Conservation (phyloP, 2,888 invertebrate species). For the Cephus spinipes region DNA sequence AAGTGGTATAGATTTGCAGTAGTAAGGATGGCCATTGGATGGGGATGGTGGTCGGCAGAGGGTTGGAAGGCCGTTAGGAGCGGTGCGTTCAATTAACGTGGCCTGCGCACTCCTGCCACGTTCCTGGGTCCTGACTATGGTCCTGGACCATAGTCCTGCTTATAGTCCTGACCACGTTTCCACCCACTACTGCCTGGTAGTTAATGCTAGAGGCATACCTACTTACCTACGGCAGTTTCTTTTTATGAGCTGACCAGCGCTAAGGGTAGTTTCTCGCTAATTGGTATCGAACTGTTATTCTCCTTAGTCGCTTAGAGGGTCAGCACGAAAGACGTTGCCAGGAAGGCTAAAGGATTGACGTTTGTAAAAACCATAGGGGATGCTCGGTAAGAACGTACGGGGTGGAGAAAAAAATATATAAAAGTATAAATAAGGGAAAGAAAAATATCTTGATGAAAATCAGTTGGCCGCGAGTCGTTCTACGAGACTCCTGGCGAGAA, state of each 20-base stretch:
- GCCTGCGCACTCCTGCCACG: conserved; percentile 46
- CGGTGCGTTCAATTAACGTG: conserved; percentile 66
- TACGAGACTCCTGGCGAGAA: conserved; percentile 1
- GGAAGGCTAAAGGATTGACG: conserved; percentile 23
- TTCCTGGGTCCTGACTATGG: conserved; percentile 16
- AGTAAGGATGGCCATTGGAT: conserved; percentile 37
- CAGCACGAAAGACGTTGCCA: conserved; percentile 24
- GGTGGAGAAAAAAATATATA: background rate
- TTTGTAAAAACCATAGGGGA: conserved; percentile 2
- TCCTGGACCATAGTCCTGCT: too few species aligned
- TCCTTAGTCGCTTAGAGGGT: conserved; percentile 53
- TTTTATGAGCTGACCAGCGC: conserved; percentile 58
- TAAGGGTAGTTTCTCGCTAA: conserved; percentile 59
- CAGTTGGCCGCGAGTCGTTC: conserved; percentile 8
- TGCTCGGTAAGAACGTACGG: background rate
- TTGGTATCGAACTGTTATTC: conserved; percentile 67
- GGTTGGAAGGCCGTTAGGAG: conserved; percentile 55
- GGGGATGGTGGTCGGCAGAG: conserved; percentile 28
- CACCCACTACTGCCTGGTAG: conserved; percentile 50
- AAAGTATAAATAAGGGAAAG: background rate
- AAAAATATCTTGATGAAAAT: conserved; percentile 23
- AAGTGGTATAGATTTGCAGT: conserved; percentile 65
- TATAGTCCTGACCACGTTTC: conserved; percentile 20
- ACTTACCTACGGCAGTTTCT: conserved; percentile 65
- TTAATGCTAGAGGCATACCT: conserved; percentile 63